Evolutionary conservation across 2,113 vertebrate genomes (phyloP).

Genomic region (Strigops habroptila): DNA sequence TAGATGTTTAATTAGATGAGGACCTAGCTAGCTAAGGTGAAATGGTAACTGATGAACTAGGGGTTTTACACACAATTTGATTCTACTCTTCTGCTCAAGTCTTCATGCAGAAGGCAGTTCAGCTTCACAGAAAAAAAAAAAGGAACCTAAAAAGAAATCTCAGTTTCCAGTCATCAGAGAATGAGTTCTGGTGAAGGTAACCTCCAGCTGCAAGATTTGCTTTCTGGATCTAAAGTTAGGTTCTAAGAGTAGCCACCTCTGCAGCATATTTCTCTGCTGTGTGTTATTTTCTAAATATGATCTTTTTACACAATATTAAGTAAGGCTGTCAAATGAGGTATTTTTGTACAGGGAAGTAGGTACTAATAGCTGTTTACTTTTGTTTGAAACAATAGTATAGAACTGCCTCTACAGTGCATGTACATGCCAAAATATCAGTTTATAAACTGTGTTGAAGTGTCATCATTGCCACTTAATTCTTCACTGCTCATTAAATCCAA

Average conservation of each 20-base stretch:
- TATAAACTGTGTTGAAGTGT: background rate
- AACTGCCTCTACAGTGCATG: background rate
- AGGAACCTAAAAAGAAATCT: background rate
- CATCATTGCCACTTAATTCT: background rate
- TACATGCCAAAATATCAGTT: background rate
- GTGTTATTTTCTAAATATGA: background rate
- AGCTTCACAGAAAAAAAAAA: background rate
- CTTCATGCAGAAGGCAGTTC: background rate
- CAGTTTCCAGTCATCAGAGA: background rate
- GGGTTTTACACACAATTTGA: background rate
- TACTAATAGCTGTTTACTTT: background rate
- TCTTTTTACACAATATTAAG: background rate
- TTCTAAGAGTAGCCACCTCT: background rate
- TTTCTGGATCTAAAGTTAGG: background rate
- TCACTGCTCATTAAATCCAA: background rate
- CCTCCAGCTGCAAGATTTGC: background rate
- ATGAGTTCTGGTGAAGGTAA: background rate
- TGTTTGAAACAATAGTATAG: background rate
- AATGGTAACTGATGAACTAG: background rate
- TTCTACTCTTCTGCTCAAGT: background rate
- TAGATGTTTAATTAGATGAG: background rate
- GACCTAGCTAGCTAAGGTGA: background rate
- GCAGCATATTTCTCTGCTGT: background rate
- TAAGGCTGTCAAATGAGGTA: background rate
- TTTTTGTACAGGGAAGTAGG: background rate